phyloP scores from a whole-genome alignment of 2,797 vertebrate species.

The Artibeus lituratus region DNA sequence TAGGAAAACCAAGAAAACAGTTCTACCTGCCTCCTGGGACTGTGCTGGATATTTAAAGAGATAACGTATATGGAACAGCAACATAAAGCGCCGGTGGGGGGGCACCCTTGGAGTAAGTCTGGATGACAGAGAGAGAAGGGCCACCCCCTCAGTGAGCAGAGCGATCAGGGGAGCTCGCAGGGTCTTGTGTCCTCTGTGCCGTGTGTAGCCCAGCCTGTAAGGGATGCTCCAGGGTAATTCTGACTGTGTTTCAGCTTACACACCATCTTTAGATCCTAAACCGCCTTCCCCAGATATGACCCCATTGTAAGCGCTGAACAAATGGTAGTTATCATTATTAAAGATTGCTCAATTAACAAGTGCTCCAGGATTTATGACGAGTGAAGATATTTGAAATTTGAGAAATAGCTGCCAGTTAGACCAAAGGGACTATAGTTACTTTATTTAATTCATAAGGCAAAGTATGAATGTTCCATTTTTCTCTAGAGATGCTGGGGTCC shows the following conservation, averaged over 20 bases:
- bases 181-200: not conserved
- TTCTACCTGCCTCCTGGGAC: not conserved
- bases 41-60: not conserved
- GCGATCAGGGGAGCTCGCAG: not conserved
- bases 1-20: not conserved
- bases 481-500: not conserved
- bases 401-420: not conserved
- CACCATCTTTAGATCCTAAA: not conserved
- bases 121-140: not conserved
- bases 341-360: not conserved
- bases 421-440: not conserved
- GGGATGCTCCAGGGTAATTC: not conserved
- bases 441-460: not conserved
- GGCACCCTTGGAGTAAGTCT: not conserved
- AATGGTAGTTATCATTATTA: not conserved
- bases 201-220: not conserved
- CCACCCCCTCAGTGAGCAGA: fast-evolving
- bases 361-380: not conserved
- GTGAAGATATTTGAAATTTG: not conserved
- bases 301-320: not conserved
- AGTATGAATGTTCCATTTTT: not conserved
- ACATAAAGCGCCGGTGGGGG: not conserved
- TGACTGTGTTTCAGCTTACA: not conserved
- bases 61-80: not conserved
- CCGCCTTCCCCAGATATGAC: not conserved